Evolutionary conservation across 2,113 vertebrate genomes (phyloP).

Genomic region (Rhabdomys dilectus): DNA sequence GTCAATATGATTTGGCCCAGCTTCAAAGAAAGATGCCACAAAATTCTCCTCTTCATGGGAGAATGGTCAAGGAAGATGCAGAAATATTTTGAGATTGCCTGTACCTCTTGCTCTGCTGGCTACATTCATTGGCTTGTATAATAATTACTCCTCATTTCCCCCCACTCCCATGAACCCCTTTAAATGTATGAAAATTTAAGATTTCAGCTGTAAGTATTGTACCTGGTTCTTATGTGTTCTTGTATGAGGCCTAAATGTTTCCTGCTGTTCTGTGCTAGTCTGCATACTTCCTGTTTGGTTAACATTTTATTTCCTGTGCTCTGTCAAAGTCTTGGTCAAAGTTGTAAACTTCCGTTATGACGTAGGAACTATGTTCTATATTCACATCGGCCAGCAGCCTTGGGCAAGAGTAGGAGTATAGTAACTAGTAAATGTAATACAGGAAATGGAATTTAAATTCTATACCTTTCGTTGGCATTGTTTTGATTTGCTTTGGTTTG

Average conservation of each 20-base stretch:
- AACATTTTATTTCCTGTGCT: conserved; percentile 75
- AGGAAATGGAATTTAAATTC: conserved; percentile 75
- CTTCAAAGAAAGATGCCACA: neutral
- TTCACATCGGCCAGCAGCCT: conserved; percentile 64
- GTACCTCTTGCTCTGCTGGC: neutral
- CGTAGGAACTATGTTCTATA: conserved; percentile 49
- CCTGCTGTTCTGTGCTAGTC: conserved; percentile 48
- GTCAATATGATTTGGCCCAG: neutral
- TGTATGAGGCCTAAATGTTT: conserved; percentile 39
- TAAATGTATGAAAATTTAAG: conserved; percentile 46
- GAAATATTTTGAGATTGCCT: conserved; percentile 24
- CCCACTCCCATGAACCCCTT: neutral
- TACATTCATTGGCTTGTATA: neutral
- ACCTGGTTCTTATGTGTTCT: conserved; percentile 31
- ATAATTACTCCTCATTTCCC: neutral
- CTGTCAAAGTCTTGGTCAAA: conserved; percentile 54
- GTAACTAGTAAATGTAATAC: conserved; percentile 49
- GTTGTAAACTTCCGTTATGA: conserved; percentile 58
- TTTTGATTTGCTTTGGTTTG: neutral
- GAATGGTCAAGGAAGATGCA: conserved; percentile 2
- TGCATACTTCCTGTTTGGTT: conserved; percentile 79
- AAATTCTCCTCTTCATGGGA: conserved; percentile 6
- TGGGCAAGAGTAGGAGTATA: conserved; percentile 32
- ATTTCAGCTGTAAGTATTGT: conserved; percentile 37
- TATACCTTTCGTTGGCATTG: neutral